phyloP scores from a whole-genome alignment of 1,140 invertebrate genomes.

The Plectus sambesii region DNA sequence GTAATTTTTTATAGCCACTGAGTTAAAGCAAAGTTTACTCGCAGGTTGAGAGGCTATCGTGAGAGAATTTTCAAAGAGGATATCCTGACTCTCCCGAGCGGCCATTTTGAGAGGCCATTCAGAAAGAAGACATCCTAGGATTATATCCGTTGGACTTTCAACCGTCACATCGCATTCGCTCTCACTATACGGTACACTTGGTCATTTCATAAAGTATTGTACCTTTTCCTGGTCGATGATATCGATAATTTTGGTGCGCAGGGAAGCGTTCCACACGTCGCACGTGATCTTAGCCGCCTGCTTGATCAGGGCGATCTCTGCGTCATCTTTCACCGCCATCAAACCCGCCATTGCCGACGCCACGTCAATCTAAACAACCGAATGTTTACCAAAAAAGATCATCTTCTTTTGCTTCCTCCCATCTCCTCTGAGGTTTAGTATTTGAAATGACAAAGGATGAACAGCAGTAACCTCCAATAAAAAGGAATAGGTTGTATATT shows the following conservation, averaged over 20 bases:
- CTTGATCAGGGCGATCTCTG: conserved; percentile 78
- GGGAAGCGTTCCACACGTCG: conserved; percentile 87
- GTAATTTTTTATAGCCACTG: too few relatives aligned
- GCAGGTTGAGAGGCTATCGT: conserved; percentile 4
- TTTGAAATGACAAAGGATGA: conserved; percentile 17
- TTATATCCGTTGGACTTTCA: conserved; percentile 10
- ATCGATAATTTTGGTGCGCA: conserved; percentile 95
- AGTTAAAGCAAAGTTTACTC: too few relatives aligned
- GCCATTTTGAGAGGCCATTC: conserved; percentile 9
- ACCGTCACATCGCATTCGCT: not conserved
- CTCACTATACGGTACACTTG: not conserved
- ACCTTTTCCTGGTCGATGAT: conserved; percentile 90
- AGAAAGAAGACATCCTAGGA: conserved; percentile 7
- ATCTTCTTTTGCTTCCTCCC: not conserved
- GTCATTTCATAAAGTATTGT: conserved; percentile 18
- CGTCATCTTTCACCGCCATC: conserved; percentile 87
- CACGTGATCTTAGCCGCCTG: conserved; percentile 82
- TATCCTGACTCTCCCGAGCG: not conserved
- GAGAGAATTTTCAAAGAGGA: not conserved
- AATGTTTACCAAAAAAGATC: conserved; percentile 2
- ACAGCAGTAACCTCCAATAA: not conserved
- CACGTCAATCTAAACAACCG: conserved; percentile 61
- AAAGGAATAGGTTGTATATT: too few relatives aligned
- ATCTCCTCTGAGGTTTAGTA: not conserved
- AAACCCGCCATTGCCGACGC: conserved; percentile 69